phyloP scores from a whole-genome alignment of 1,140 invertebrate species.

The Lutraria rhynchaena region DNA sequence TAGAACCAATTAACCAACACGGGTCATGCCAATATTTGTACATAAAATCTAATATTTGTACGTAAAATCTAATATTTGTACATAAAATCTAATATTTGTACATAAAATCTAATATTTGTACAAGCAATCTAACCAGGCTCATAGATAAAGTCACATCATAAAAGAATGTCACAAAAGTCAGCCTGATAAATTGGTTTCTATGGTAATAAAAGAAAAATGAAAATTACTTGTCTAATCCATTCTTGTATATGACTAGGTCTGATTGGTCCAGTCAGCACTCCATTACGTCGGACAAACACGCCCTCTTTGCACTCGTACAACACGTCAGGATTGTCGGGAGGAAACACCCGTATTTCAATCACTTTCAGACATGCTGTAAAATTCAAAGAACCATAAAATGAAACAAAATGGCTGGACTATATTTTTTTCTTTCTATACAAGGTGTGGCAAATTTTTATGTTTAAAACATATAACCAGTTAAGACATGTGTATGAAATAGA shows the following conservation, averaged over 20 bases:
- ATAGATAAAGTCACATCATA: too few species aligned
- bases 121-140: background rate
- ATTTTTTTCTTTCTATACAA: background rate
- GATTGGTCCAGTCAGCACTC: constrained; percentile 42
- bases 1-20: background rate
- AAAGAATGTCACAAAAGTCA: too few species aligned
- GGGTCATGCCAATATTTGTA: background rate
- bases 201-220: too few species aligned
- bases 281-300: constrained; percentile 53
- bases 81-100: background rate
- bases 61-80: background rate
- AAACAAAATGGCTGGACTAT: too few species aligned
- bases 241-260: constrained; percentile 57
- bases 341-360: constrained; percentile 46
- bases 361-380: constrained; percentile 48
- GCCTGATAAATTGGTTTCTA: too few species aligned
- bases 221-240: constrained; percentile 48
- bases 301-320: constrained; percentile 55
- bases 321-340: constrained; percentile 7
- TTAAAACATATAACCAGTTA: too few species aligned
- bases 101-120: background rate
- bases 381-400: background rate
- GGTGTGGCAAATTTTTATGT: too few species aligned
- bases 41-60: background rate
- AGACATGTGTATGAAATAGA: too few species aligned